Base-by-base conservation (phyloP, 2,113 vertebrate species). In the Probosciger aterrimus region DNA sequence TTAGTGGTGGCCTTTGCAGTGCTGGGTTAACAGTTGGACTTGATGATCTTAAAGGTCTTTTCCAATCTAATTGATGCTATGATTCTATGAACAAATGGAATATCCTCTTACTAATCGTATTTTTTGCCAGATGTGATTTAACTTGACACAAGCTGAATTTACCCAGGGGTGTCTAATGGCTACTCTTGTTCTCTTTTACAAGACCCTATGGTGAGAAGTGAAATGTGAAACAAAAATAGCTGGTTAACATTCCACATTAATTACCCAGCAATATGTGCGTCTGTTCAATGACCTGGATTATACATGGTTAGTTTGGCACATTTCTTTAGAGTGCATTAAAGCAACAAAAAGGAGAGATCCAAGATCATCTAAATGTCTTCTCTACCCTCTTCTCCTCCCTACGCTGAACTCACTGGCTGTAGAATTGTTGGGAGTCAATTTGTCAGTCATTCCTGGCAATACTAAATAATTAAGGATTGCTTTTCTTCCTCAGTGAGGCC, bases 271-370 rank as follows among this genome's bases (percentile, higher is more conserved):
- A 35, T 86, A 31, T 39, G 5, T n/a, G 39, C 52, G 46, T 77
- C 79, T 95, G 57, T 62, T 93, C 90, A 82, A 5, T 92, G 88
- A 88, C 82, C 88, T 95, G 82, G 59, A 76, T 88, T 86, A 60
- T 12, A 67, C 0, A 1, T 65, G n/a, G 50, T 79, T 86, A 57
- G 14, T 68, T 74, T 75, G 47, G 55, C 55, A 81, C 19, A 12
- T 91, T 80, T 67, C 73, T 88, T 73, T 50, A 7, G 55, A 91
- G n/a, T 35, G 39, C 53, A 63, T 19, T 86, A 62, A 67, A 89
- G 63, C 79, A 77, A 62, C 68, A 78, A 28, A 43, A 85, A 24
- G 17, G 53, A 86, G 73, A 70, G 24, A 76, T 74, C 52, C 12
- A 13, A 81, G 41, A 85, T 73, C 12, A 76, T 46, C 20, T 57